A percentile compares a stretch with the other conserved stretches of the same genome.
phyloP scores from a whole-genome alignment of 1,140 invertebrate genomes.

The Neuroterus valhalla region DNA sequence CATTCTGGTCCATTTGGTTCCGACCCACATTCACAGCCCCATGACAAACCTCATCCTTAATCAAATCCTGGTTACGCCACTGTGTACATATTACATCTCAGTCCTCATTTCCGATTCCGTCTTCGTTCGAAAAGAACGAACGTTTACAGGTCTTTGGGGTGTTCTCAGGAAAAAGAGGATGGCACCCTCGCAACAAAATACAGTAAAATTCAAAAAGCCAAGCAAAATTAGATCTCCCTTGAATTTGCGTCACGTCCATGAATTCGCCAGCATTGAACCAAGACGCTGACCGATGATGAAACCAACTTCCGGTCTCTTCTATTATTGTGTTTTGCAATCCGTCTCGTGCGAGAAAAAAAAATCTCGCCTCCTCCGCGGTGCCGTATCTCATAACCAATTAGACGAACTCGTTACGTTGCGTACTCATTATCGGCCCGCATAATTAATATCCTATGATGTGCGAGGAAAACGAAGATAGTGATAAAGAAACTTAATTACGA shows the following conservation, averaged over 20 bases:
- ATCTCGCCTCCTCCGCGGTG: conserved; percentile 3
- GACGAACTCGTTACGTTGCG: conserved; percentile 48
- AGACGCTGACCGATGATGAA: conserved; percentile 44
- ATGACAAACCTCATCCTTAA: too few relatives aligned
- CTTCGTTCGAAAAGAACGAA: not conserved
- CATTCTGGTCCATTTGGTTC: too few relatives aligned
- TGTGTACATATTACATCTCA: too few relatives aligned
- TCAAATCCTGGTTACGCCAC: too few relatives aligned
- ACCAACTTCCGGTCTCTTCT: conserved; percentile 50
- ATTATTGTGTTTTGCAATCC: conserved; percentile 48
- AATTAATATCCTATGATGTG: conserved; percentile 53
- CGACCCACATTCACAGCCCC: too few relatives aligned
- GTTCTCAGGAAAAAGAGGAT: conserved; percentile 19
- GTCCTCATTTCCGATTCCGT: conserved; percentile 2
- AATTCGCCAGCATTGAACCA: not conserved
- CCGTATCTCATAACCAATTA: conserved; percentile 49
- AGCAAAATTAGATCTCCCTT: conserved; percentile 1
- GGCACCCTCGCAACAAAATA: conserved; percentile 10
- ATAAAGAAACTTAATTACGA: conserved; percentile 39
- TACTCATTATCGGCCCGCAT: conserved; percentile 52
- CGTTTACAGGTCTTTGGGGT: conserved; percentile 8
- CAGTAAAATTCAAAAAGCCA: conserved; percentile 2
- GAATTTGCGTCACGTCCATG: not conserved
- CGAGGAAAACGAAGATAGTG: conserved; percentile 39
- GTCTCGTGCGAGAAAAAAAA: conserved; percentile 37